phyloP scores from a whole-genome alignment of 1,140 invertebrate genomes.

The Euglossa dilemma region DNA sequence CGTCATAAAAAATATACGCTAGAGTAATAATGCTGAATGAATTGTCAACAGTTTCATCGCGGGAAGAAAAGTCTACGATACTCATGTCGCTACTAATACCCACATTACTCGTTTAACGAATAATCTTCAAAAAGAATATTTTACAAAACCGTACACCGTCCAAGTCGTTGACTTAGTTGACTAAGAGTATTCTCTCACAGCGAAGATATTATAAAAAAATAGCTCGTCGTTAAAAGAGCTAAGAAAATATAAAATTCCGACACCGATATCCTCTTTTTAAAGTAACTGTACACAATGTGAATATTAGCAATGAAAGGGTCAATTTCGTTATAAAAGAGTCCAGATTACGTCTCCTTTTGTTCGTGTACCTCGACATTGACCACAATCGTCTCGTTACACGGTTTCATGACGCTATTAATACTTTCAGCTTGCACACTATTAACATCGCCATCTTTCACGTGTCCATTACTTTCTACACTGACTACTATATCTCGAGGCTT shows the following conservation, averaged over 20 bases:
- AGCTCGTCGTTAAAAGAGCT: not conserved
- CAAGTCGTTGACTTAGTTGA: no score
- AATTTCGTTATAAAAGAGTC: not conserved
- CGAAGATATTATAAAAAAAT: not conserved
- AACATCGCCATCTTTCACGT: conserved; percentile 11
- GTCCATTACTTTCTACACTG: conserved; percentile 15
- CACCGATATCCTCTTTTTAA: not conserved
- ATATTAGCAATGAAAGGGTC: not conserved
- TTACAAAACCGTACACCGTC: not conserved
- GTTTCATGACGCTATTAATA: conserved; percentile 20
- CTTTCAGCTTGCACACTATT: conserved; percentile 4
- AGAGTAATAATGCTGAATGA: not conserved
- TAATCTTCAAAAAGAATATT: not conserved
- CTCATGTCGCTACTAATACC: not conserved
- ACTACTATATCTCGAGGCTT: conserved; percentile 13
- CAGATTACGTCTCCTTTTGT: conserved; percentile 44
- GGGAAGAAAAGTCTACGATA: not conserved
- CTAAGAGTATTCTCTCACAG: not conserved
- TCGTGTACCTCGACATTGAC: conserved; percentile 74
- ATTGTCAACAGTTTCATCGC: not conserved
- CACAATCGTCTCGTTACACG: conserved; percentile 59
- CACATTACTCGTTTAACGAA: not conserved
- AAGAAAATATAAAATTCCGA: not conserved
- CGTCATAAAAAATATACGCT: not conserved
- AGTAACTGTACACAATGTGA: not conserved